Percentiles rank a stretch among this genome's conserved stretches.
Conservation (phyloP, 2,113 vertebrate species). For the Xenus cinereus region DNA sequence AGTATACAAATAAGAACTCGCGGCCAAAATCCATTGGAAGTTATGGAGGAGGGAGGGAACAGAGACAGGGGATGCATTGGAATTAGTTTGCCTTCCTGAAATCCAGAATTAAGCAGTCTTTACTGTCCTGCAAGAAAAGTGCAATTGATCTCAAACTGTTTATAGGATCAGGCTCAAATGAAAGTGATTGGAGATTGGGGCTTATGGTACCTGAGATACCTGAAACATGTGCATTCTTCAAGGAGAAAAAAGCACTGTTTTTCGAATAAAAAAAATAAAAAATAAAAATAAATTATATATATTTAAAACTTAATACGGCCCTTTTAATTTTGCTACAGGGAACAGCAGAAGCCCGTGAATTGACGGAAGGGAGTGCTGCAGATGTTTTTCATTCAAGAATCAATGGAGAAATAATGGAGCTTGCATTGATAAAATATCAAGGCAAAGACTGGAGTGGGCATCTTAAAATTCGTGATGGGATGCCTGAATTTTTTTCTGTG, state of each 20-base stretch:
- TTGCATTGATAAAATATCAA: conserved; percentile 88
- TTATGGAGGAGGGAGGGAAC: background rate
- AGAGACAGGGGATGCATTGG: background rate
- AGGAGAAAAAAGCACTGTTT: background rate
- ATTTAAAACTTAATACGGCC: background rate
- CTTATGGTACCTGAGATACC: background rate
- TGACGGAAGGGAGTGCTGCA: conserved; percentile 82
- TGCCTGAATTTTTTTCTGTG: conserved; percentile 84
- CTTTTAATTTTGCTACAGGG: conserved; percentile 71
- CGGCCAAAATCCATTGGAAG: background rate
- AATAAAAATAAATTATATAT: background rate
- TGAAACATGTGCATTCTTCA: background rate
- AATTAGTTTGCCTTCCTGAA: background rate
- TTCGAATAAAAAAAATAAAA: too few species aligned
- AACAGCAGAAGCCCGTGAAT: conserved; percentile 80
- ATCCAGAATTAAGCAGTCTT: background rate
- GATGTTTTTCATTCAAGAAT: conserved; percentile 87
- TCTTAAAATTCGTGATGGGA: conserved; percentile 71
- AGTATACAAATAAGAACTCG: background rate
- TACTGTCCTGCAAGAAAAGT: background rate
- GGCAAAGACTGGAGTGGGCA: conserved; percentile 90
- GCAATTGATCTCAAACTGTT: background rate
- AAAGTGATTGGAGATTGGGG: background rate
- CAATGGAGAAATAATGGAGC: conserved; percentile 84
- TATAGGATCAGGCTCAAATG: background rate